Evolutionary conservation across 2,113 vertebrate species (phyloP).

Genomic region (Dromas ardeola): DNA sequence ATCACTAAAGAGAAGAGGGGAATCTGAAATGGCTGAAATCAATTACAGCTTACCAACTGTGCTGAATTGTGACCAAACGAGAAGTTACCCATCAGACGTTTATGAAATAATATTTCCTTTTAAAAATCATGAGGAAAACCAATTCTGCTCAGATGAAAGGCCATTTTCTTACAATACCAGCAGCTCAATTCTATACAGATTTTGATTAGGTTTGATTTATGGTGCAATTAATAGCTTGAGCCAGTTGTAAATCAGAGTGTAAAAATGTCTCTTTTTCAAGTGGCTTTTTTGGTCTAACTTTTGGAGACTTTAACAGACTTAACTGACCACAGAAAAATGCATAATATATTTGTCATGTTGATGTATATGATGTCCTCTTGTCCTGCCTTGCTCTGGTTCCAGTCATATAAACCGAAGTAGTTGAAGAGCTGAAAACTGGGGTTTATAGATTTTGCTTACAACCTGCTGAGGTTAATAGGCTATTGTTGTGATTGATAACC

Average conservation of each 20-base stretch:
- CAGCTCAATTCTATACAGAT: not conserved
- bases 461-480: not conserved
- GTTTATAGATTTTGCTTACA: not conserved
- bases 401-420: not conserved
- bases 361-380: not conserved
- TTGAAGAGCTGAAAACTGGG: not conserved
- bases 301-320: not conserved
- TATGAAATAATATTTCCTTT: not conserved
- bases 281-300: not conserved
- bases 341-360: not conserved
- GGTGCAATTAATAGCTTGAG: not conserved
- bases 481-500: not conserved
- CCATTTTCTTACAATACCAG: not conserved
- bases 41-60: not conserved
- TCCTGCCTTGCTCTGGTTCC: slow-evolving; percentile 11
- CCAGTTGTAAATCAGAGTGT: not conserved
- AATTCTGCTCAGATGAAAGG: not conserved
- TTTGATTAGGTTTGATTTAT: slow-evolving; percentile 7
- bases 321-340: not conserved
- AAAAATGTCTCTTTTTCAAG: not conserved
- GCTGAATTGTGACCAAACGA: not conserved
- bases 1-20: not conserved
- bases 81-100: not conserved
- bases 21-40: not conserved
- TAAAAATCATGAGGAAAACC: not conserved